Evolutionary conservation across 2,113 vertebrate species (phyloP).

Genomic region (Myotis brandtii): DNA sequence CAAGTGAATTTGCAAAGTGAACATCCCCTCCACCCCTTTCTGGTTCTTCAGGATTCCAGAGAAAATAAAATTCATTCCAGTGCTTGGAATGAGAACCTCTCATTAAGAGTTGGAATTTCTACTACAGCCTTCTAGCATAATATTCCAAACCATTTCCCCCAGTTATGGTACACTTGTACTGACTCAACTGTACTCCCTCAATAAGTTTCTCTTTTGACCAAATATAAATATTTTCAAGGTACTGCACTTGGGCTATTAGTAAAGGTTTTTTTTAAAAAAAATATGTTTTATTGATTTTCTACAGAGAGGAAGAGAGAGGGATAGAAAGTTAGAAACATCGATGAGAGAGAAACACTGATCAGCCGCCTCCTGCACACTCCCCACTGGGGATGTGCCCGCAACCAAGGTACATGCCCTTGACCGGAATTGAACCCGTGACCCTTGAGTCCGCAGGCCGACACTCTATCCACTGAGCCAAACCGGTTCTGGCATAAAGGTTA

Average conservation of each 20-base stretch:
- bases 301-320: too few species aligned
- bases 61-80: conserved; percentile 20
- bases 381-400: too few species aligned
- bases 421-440: too few species aligned
- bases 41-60: neutral
- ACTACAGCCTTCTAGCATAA: neutral
- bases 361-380: too few species aligned
- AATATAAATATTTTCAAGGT: conserved; percentile 30
- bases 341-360: too few species aligned
- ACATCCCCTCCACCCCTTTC: neutral
- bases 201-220: conserved; percentile 51
- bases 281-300: too few species aligned
- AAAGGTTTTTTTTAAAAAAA: neutral
- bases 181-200: neutral
- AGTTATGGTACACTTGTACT: neutral
- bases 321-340: too few species aligned
- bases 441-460: too few species aligned
- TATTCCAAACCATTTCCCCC: neutral
- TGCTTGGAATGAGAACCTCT: neutral
- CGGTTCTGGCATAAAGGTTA: neutral
- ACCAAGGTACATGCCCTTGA: too few species aligned
- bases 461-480: too few species aligned
- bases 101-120: neutral
- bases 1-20: conserved; percentile 5
- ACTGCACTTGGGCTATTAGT: neutral